Conservation (phyloP, 2,113 vertebrate species). For the Leucoraja erinaceus region DNA sequence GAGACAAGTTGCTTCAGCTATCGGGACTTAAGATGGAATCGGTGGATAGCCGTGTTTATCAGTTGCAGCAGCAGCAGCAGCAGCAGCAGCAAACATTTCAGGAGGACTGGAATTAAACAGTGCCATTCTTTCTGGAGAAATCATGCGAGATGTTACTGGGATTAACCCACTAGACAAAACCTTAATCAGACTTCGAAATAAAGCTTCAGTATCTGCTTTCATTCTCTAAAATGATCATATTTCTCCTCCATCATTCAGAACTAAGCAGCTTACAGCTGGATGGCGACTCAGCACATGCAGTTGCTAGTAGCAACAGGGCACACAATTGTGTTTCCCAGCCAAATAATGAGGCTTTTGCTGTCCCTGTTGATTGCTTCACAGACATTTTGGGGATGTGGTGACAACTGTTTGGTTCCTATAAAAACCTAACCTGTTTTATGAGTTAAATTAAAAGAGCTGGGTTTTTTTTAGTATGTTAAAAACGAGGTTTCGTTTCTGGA, state of each 20-base stretch:
- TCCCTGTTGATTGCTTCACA: conserved; percentile 14
- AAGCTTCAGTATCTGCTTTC: conserved; percentile 43
- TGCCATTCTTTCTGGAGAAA: conserved; percentile 11
- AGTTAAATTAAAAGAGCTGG: neutral
- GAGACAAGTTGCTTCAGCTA: conserved; percentile 35
- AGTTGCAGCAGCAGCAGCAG: conserved; percentile 40
- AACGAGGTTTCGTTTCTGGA: neutral
- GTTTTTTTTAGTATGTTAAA: neutral
- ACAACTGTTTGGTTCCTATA: neutral
- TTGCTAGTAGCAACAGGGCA: conserved; percentile 69
- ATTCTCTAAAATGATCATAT: conserved; percentile 46
- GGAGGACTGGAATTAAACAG: conserved; percentile 36
- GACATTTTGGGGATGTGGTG: conserved; percentile 3
- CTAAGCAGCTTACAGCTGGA: conserved; percentile 50
- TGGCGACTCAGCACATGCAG: conserved; percentile 49
- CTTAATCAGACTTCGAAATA: conserved; percentile 37
- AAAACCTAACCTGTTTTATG: neutral
- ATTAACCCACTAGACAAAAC: conserved; percentile 40
- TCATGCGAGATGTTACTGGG: conserved; percentile 4
- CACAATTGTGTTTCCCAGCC: conserved; percentile 41
- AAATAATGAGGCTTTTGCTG: conserved; percentile 39
- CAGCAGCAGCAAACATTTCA: conserved; percentile 35
- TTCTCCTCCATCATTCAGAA: conserved; percentile 57
- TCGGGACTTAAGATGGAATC: conserved; percentile 32
- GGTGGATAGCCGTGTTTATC: conserved; percentile 37